These are phyloP conservation scores for Tetrao urogallus DNA, from an alignment of 2,113 vertebrate species.

Conservation along the genomic window DNA sequence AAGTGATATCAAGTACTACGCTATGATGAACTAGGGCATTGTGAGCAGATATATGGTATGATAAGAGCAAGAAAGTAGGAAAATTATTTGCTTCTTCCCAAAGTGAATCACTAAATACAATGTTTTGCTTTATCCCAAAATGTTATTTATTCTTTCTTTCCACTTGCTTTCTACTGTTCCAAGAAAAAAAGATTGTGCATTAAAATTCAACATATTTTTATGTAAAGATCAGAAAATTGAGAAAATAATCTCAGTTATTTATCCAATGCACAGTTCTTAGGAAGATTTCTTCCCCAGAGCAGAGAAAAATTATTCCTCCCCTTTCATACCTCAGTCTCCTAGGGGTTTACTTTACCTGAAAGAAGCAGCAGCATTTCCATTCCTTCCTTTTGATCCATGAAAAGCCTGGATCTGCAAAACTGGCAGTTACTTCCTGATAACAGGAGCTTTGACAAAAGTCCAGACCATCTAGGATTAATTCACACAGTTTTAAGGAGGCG, in stretches of 20 bases:
- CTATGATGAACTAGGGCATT: neutral
- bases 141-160: neutral
- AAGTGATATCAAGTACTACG: neutral
- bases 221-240: neutral
- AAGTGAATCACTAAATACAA: neutral
- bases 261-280: neutral
- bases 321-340: neutral
- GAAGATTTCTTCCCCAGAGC: neutral
- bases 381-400: neutral
- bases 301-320: neutral
- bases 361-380: neutral
- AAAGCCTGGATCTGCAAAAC: neutral
- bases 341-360: neutral
- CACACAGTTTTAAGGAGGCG: neutral
- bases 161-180: neutral
- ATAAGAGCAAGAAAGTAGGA: neutral
- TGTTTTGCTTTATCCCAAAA: neutral
- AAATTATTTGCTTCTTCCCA: neutral
- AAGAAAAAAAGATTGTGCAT: neutral
- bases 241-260: neutral
- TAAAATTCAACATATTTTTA: neutral
- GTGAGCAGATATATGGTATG: neutral
- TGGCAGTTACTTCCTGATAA: neutral
- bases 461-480: neutral
- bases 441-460: neutral